Evolutionary conservation across 2,888 invertebrate species (phyloP).

Genomic region (Agrotis exclamationis): DNA sequence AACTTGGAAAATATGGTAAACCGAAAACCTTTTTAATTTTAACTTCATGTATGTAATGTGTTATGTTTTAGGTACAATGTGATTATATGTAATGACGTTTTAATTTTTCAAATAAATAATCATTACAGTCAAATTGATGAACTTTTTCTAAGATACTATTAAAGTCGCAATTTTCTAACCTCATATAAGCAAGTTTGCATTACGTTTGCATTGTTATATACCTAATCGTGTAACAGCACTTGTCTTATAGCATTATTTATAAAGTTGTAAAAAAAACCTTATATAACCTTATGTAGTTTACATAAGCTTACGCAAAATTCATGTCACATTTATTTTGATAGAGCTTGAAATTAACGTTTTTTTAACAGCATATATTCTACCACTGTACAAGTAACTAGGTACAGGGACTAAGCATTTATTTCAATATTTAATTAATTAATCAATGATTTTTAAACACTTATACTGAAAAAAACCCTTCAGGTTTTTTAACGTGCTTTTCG

Average conservation of each 20-base stretch:
- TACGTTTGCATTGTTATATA: constrained; percentile 18
- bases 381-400: not conserved
- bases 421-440: not conserved
- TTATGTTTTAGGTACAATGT: not conserved
- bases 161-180: not conserved
- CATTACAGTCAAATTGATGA: not conserved
- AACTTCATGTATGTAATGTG: not conserved
- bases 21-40: not conserved
- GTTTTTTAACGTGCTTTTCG: constrained; percentile 52
- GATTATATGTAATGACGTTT: not conserved
- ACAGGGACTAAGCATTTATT: not conserved
- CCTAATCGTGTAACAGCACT: constrained; percentile 15
- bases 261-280: not conserved
- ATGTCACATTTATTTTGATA: not conserved
- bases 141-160: not conserved
- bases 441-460: constrained; percentile 28
- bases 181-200: not conserved
- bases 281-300: not conserved
- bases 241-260: not conserved
- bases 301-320: not conserved
- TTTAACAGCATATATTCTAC: not conserved
- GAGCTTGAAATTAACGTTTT: not conserved
- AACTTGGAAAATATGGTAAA: not conserved
- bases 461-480: not conserved
- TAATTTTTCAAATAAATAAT: not conserved